phyloP scores from a whole-genome alignment of 2,113 vertebrate genomes.

The Garra rufa region DNA sequence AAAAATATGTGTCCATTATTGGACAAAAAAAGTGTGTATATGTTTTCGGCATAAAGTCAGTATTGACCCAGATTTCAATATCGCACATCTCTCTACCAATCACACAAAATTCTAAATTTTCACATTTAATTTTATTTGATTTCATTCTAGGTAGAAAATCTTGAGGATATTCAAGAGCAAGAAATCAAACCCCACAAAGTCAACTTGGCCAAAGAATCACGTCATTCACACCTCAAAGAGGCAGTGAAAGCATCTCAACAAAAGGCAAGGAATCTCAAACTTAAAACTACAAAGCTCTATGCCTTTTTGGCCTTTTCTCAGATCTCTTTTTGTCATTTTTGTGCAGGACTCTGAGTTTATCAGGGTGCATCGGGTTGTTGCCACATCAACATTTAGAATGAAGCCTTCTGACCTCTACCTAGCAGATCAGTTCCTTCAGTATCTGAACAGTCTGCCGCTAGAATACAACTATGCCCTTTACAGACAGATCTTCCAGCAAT shows the following conservation, averaged over 20 bases:
- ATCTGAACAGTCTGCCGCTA: conserved; percentile 85
- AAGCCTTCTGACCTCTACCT: conserved; percentile 81
- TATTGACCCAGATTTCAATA: not conserved
- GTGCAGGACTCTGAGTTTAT: conserved; percentile 86
- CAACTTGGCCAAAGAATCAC: not conserved
- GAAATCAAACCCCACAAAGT: conserved; percentile 20
- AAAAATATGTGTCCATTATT: too few species aligned
- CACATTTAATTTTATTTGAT: conserved; percentile 24
- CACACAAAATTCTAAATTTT: not conserved
- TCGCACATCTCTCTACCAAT: too few species aligned
- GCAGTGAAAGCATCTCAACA: conserved; percentile 48
- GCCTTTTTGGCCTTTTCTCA: not conserved
- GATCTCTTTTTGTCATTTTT: conserved; percentile 21
- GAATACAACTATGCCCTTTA: conserved; percentile 92
- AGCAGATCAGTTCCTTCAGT: conserved; percentile 83
- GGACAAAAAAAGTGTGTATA: too few species aligned
- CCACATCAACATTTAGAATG: conserved; percentile 84
- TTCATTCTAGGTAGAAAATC: conserved; percentile 75
- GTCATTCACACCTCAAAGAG: not conserved
- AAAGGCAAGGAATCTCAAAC: conserved; percentile 41
- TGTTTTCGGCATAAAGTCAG: too few species aligned
- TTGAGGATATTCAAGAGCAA: conserved; percentile 70
- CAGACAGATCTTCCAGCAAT: conserved; percentile 87
- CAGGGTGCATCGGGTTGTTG: conserved; percentile 85
- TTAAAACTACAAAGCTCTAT: not conserved